Evolutionary conservation across 2,797 vertebrate species (phyloP).

Genomic region (Anniella stebbinsi): DNA sequence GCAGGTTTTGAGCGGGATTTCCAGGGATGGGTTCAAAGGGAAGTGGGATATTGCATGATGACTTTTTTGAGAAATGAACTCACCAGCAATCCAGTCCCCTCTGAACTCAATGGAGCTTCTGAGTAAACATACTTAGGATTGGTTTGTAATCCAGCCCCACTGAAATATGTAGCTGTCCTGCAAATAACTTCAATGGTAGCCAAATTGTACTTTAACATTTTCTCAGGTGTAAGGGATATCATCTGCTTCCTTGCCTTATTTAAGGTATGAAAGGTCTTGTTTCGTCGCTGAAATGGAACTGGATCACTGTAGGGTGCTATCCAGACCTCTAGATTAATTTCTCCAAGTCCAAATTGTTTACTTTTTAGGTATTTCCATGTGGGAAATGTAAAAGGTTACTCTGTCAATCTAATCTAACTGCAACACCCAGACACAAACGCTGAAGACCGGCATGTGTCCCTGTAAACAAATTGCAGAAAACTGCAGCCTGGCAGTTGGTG

Average conservation of each 20-base stretch:
- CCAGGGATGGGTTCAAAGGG: neutral
- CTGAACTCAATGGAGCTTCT: too few relatives aligned
- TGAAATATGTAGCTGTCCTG: neutral
- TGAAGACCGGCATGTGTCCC: neutral
- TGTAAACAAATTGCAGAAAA: slow-evolving; percentile 28
- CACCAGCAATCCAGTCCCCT: neutral
- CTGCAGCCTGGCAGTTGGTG: neutral
- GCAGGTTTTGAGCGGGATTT: too few relatives aligned
- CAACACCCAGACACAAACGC: neutral
- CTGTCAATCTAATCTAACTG: neutral
- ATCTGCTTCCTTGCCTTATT: neutral
- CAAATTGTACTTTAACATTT: neutral
- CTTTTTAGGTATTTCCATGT: neutral
- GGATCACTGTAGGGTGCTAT: neutral
- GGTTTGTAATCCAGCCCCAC: neutral
- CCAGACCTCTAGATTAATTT: neutral
- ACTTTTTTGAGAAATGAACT: neutral
- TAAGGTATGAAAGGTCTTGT: neutral
- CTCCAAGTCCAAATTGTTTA: too few relatives aligned
- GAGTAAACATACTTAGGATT: neutral
- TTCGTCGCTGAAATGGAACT: neutral
- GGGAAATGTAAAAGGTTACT: neutral
- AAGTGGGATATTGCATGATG: neutral
- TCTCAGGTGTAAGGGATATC: neutral
- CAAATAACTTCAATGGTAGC: neutral